Base-by-base conservation (phyloP, 2,113 vertebrate species). In the Melanotaenia duboulayi region DNA sequence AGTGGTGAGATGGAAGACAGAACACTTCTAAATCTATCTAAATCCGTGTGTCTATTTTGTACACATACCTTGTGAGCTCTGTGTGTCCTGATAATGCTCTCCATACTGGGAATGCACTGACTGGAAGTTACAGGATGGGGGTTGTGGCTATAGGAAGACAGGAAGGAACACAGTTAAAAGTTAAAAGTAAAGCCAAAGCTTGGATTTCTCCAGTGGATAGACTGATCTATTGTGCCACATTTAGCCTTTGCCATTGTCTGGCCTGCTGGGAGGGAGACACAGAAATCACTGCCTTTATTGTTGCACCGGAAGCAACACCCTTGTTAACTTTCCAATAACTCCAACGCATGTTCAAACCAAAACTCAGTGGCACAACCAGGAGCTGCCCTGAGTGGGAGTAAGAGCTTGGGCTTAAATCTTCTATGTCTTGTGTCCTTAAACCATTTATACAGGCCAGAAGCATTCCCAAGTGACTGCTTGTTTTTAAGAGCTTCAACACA, bases 1-100 rank as follows among this genome's bases (percentile, higher is more conserved):
- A 64, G 70, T 52, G 60, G 64, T 46, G 46, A 54, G 42, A 25
- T 4, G 59, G 70, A 25, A 48, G 39, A 37, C 7, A 56, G 65
- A 68, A 35, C 52, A 58, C 57, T 25, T 64, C 19, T 20, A 24
- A 71, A 60, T 28, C 0, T 50, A 39, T 55, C 35, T 59, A 56
- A n/a, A n/a, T 51, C 60, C 72, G 46, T 64, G 58, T 59, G 0
- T 57, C 28, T 24, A 24, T 23, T 59, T 74, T n/a, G 32, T 35
- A 50, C 57, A 78, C 74, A 3, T 91, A 94, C 93, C 93, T 93
- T 99, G 97, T n/a, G 97, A 99, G 76, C 96, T 96, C 89, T 96
- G 96, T 3, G 95, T 96, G 92, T 99, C 97, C 71, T 95, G 95
- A 82, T 96, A 98, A 89, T 96, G 97, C 60, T 98, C 97, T 25